phyloP scores from a whole-genome alignment of 2,797 vertebrate genomes.

The Tamandua tetradactyla region DNA sequence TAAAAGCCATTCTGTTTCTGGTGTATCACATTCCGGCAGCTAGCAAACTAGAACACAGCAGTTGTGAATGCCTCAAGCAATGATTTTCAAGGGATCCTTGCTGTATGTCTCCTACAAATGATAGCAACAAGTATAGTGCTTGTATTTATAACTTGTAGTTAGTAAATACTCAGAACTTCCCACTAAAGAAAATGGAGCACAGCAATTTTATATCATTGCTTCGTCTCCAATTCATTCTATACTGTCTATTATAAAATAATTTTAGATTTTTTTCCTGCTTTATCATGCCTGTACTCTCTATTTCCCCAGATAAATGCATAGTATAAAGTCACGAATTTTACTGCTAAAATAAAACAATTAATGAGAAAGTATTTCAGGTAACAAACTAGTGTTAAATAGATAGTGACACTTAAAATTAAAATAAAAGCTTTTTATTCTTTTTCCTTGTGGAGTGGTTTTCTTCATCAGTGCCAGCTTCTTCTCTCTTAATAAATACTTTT shows the following conservation, averaged over 20 bases:
- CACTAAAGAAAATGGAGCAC: background rate
- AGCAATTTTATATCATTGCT: background rate
- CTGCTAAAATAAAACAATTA: background rate
- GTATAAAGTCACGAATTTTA: background rate
- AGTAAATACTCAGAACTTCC: background rate
- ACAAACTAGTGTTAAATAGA: background rate
- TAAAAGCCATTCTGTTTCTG: too few species aligned
- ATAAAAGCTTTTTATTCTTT: fast-evolving
- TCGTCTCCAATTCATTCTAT: background rate
- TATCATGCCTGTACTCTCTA: fast-evolving
- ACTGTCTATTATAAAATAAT: background rate
- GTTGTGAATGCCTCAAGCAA: fast-evolving
- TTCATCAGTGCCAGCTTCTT: conserved; percentile 28
- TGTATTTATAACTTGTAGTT: too few species aligned
- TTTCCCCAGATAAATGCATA: background rate
- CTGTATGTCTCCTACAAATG: too few species aligned
- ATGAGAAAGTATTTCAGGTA: background rate
- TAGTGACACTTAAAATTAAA: background rate
- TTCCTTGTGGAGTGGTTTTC: background rate
- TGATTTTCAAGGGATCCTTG: fast-evolving
- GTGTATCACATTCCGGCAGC: too few species aligned
- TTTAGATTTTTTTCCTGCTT: background rate
- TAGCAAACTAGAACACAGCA: fast-evolving
- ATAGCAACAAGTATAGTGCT: fast-evolving
- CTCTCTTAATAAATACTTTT: background rate